phyloP scores from a whole-genome alignment of 2,797 vertebrate genomes.

The Platalea minor region DNA sequence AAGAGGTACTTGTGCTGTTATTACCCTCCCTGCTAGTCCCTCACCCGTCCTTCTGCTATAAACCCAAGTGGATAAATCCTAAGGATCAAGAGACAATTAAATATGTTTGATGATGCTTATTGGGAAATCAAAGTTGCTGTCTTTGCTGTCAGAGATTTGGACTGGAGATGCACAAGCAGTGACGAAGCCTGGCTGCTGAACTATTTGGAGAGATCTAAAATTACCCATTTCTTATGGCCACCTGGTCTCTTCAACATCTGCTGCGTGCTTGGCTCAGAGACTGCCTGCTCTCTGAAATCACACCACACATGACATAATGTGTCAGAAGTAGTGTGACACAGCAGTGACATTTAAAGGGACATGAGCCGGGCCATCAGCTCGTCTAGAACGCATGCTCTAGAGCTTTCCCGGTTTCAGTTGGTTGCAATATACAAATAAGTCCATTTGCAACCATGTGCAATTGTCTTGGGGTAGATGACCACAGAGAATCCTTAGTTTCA shows the following conservation, averaged over 20 bases:
- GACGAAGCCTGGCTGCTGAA: conserved; percentile 43
- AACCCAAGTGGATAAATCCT: neutral
- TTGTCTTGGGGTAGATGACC: neutral
- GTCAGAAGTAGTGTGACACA: conserved; percentile 13
- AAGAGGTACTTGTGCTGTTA: neutral
- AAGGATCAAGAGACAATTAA: conserved; percentile 20
- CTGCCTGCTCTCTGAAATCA: conserved; percentile 16
- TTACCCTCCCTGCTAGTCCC: neutral
- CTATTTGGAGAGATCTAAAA: conserved; percentile 63
- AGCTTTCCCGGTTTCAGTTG: neutral
- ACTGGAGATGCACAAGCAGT: neutral
- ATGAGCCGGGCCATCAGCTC: neutral
- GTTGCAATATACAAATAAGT: neutral
- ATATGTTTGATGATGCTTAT: neutral
- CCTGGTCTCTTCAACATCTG: conserved; percentile 69
- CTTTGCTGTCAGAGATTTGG: conserved; percentile 19
- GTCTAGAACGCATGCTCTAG: neutral
- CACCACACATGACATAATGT: neutral
- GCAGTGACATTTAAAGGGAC: conserved; percentile 9
- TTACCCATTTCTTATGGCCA: conserved; percentile 60
- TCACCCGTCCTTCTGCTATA: neutral
- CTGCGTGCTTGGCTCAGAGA: conserved; percentile 20
- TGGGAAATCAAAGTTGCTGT: conserved; percentile 6
- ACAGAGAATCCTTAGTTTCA: neutral
- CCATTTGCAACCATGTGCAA: neutral